Evolutionary conservation across 2,888 invertebrate species (phyloP), one percentile per base, ranked within the genome.

Genomic region (Pollenia labialis): DNA sequence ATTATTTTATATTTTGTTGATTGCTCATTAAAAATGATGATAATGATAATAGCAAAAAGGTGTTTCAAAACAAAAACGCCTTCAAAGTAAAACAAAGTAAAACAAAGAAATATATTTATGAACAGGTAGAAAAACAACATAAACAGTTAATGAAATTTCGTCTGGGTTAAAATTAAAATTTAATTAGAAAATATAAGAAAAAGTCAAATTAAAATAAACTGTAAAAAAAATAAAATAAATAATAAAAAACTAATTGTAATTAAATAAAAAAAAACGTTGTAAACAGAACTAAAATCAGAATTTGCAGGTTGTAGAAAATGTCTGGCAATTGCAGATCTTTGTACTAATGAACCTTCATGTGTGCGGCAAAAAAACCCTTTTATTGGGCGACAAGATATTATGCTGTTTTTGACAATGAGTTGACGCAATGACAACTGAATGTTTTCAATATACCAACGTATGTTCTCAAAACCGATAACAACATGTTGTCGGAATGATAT

Each of bases 171-270:
- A 40, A 64, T 42, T 52, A 42, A 64, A 64, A 46, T 50, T 4
- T 48, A 60, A 54, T 42, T 76, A 54, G 23, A 54, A 74, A 60
- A 72, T n/a, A 42, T 18, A 18, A 44, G 50, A 62, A 62, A 64
- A 52, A 64, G 14, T 42, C 18, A 50, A 4, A 44, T 54, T 14
- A n/a, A 54, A 76, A 16, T 42, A 40, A n/a, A 50, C 14, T 32
- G 58, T 6, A 40, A 58, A 32, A 42, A 2, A 18, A 18, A 18
- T 18, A 42, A 42, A n/a, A n/a, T 42, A 62, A 14, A 42, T 62
- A 62, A 42, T 40, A 58, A 42, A 62, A 42, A 42, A 42, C 4
- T 42, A 42, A 62, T 58, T 62, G 8, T n/a, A 62, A n/a, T 42
- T 62, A 11, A 4, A 62, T 62, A 44, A 42, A 54, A 54, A 10